Evolutionary conservation across 2,113 vertebrate genomes (phyloP).

Genomic region (Brachionichthys hirsutus): DNA sequence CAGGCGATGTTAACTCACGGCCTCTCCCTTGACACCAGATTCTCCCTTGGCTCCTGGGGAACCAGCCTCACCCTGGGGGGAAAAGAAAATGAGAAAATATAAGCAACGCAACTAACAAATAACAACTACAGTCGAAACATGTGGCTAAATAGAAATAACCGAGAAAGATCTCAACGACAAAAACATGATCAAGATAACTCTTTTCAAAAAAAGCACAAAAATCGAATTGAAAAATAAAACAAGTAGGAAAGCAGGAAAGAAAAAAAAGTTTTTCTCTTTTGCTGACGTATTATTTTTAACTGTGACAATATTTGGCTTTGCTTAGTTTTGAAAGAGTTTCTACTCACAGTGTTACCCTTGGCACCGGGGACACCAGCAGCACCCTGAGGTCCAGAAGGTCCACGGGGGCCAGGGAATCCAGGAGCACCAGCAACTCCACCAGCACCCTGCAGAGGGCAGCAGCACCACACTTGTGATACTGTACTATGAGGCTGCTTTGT

Average conservation of each 20-base stretch:
- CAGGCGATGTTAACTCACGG: constrained; percentile 88
- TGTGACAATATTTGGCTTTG: background rate
- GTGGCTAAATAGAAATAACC: background rate
- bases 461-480: constrained; percentile 21
- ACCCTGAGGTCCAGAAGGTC: constrained; percentile 90
- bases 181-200: too few species aligned
- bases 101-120: background rate
- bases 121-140: background rate
- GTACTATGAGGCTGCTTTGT: background rate
- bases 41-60: constrained; percentile 92
- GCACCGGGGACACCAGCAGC: constrained; percentile 87
- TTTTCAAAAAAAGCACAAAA: too few species aligned
- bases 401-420: constrained; percentile 96
- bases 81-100: constrained; percentile 11
- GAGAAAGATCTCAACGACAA: too few species aligned
- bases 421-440: constrained; percentile 95
- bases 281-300: background rate
- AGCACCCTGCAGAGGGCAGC: constrained; percentile 84
- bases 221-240: too few species aligned
- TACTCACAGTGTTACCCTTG: constrained; percentile 96
- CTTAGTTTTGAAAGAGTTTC: background rate
- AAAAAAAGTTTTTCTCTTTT: too few species aligned
- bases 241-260: too few species aligned
- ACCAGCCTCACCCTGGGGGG: constrained; percentile 87
- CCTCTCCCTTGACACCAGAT: constrained; percentile 90